These are phyloP conservation scores for Podarcis siculus DNA, from an alignment of 2,797 vertebrate species.

Conservation along the genomic window DNA sequence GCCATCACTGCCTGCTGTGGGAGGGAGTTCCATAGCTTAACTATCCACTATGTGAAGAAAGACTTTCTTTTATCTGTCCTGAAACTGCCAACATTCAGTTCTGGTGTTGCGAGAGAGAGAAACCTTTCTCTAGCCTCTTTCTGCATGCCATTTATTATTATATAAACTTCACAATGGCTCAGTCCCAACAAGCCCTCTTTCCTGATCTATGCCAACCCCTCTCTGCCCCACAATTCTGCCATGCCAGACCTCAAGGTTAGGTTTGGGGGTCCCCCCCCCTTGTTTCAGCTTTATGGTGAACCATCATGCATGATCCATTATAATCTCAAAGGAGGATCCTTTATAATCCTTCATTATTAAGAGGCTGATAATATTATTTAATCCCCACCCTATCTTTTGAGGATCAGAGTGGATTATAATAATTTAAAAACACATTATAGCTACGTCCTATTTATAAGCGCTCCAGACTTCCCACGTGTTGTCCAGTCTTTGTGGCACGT, in stretches of 20 bases:
- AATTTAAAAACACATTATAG: constrained; percentile 5
- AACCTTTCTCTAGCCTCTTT: too few relatives aligned
- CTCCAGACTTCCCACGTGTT: neutral
- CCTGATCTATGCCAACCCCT: too few relatives aligned
- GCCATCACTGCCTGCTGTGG: too few relatives aligned
- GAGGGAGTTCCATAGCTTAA: too few relatives aligned
- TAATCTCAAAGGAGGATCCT: constrained; percentile 16
- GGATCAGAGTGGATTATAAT: constrained; percentile 6
- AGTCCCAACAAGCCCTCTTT: neutral
- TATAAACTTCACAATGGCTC: too few relatives aligned
- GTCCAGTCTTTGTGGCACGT: neutral
- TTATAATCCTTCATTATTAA: constrained; percentile 29
- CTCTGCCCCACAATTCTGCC: neutral
- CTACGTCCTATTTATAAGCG: neutral
- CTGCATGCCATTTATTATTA: too few relatives aligned
- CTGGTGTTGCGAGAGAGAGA: too few relatives aligned
- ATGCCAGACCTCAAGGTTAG: neutral
- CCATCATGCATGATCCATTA: neutral
- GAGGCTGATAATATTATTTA: constrained; percentile 7
- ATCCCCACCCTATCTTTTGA: constrained; percentile 1
- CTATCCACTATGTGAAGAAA: too few relatives aligned
- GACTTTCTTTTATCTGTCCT: too few relatives aligned
- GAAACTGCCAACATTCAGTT: too few relatives aligned
- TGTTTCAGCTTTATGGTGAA: neutral
- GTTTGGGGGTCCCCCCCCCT: neutral